Conservation (phyloP, 2,113 vertebrate species). For the Panurus biarmicus region DNA sequence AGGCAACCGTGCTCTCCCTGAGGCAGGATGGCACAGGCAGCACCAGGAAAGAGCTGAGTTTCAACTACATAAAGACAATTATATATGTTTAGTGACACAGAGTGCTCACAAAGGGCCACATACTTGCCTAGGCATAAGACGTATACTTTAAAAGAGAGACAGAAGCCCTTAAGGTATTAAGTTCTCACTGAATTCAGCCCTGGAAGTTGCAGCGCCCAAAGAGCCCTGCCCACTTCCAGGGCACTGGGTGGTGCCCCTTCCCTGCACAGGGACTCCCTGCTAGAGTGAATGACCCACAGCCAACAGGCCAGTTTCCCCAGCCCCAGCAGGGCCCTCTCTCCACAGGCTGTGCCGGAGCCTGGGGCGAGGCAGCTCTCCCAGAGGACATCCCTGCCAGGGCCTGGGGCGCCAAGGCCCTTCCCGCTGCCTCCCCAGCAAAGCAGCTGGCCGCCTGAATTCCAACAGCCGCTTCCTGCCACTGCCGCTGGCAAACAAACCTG, state of each 20-base stretch:
- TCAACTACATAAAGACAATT: not conserved
- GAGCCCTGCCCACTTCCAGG: not conserved
- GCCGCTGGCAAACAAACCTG: not conserved
- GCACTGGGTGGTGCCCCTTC: not conserved
- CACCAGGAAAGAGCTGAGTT: not conserved
- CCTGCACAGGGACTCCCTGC: not conserved
- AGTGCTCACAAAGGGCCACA: not conserved
- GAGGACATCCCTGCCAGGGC: not conserved
- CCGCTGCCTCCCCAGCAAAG: not conserved
- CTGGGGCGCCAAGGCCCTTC: not conserved
- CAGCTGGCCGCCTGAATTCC: not conserved
- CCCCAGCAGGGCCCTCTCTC: not conserved
- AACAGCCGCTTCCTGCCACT: constrained; percentile 6
- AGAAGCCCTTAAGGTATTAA: not conserved
- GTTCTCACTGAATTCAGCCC: not conserved
- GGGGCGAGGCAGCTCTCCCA: fast-evolving
- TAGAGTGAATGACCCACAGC: fast-evolving
- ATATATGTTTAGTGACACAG: not conserved
- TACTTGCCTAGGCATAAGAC: not conserved
- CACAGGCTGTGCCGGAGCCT: fast-evolving
- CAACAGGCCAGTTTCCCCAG: not conserved
- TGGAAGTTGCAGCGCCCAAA: fast-evolving
- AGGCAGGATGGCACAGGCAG: fast-evolving
- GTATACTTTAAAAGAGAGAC: not conserved
- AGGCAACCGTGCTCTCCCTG: not conserved